Evolutionary conservation across 2,888 invertebrate species (phyloP).

Genomic region (Amorpha juglandis): DNA sequence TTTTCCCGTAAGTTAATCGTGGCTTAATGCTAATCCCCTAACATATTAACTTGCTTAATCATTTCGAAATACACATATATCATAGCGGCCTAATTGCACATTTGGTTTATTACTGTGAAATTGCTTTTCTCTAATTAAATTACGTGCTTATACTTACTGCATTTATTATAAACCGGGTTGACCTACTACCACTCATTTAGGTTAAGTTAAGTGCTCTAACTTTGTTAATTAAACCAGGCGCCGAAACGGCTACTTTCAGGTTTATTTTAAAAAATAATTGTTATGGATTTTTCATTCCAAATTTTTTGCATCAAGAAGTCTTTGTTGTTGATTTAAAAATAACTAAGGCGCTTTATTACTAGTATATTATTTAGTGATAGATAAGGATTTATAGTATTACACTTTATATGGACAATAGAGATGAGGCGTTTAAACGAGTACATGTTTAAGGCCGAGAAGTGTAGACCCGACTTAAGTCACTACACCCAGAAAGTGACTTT

Average conservation of each 20-base stretch:
- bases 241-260: not conserved
- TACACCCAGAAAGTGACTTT: too few relatives aligned
- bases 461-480: too few relatives aligned
- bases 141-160: constrained; percentile 31
- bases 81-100: constrained; percentile 19
- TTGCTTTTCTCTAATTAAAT: constrained; percentile 27
- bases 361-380: too few relatives aligned
- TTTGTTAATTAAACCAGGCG: constrained; percentile 16
- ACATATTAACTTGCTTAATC: constrained; percentile 16
- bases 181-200: constrained; percentile 27
- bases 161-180: constrained; percentile 36
- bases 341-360: too few relatives aligned
- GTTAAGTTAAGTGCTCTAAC: constrained; percentile 17
- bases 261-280: not conserved
- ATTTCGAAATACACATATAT: constrained; percentile 12
- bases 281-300: not conserved
- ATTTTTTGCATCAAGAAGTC: too few relatives aligned
- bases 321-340: too few relatives aligned
- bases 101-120: constrained; percentile 23
- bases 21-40: not conserved
- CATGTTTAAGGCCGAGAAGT: too few relatives aligned
- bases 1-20: not conserved
- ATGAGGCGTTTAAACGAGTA: too few relatives aligned
- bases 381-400: too few relatives aligned
- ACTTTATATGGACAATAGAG: too few relatives aligned